A percentile compares a stretch with the other conserved stretches of the same genome.
Conservation (phyloP, 2,797 vertebrate species). For the Poecilia wingei region DNA sequence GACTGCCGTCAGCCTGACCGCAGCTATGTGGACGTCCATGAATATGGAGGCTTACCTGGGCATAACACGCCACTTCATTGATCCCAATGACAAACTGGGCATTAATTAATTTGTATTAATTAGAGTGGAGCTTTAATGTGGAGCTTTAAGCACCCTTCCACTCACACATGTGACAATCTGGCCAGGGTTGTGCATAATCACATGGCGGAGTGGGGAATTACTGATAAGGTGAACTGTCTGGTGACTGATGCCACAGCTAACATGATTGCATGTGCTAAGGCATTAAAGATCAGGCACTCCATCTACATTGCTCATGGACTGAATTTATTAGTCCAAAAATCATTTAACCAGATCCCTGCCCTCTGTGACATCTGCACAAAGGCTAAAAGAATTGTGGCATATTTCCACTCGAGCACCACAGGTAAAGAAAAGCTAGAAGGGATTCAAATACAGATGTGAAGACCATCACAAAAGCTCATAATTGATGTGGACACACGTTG, state of each 20-base stretch:
- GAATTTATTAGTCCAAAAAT: neutral
- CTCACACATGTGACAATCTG: neutral
- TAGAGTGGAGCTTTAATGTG: neutral
- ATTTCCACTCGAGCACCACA: neutral
- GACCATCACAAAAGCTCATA: neutral
- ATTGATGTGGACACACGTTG: neutral
- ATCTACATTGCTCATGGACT: neutral
- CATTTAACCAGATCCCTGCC: neutral
- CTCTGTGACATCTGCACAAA: neutral
- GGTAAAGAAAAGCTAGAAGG: neutral
- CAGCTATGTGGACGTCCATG: neutral
- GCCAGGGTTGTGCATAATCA: neutral
- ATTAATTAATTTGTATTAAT: neutral
- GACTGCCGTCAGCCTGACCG: neutral
- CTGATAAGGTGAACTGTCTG: conserved; percentile 1
- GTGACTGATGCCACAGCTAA: neutral
- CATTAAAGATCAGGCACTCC: neutral
- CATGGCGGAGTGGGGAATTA: neutral
- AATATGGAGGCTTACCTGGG: neutral
- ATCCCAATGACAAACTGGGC: neutral
- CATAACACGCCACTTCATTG: neutral
- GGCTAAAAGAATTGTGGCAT: neutral
- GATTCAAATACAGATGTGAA: neutral
- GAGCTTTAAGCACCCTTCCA: neutral
- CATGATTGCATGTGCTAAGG: conserved; percentile 5